These are phyloP conservation scores for Lethocerus indicus DNA, from an alignment of 1,140 invertebrate species.

Conservation along the genomic window DNA sequence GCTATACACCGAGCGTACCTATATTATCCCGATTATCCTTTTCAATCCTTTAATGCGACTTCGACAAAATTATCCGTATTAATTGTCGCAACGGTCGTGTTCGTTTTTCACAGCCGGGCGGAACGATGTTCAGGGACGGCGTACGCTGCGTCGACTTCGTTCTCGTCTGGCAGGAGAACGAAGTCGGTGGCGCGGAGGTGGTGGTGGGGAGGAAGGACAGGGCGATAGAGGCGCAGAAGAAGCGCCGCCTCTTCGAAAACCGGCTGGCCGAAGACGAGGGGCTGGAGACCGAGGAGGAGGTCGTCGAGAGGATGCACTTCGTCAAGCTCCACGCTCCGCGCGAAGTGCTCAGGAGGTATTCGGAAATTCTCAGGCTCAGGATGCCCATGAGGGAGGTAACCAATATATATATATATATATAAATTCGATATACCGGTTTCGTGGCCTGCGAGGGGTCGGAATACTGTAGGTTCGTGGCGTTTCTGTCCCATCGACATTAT, in stretches of 20 bases:
- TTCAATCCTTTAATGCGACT: background rate
- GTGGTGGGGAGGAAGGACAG: slow-evolving; percentile 14
- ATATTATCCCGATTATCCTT: background rate
- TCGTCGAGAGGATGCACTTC: slow-evolving; percentile 27
- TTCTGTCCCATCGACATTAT: no score
- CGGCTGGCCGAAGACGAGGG: slow-evolving; percentile 3
- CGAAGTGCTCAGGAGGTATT: slow-evolving; percentile 70
- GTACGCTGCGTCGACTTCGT: slow-evolving; percentile 16
- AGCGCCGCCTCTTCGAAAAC: background rate
- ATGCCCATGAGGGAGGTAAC: slow-evolving; percentile 82
- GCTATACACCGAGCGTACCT: background rate
- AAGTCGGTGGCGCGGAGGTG: no score
- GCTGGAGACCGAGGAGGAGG: background rate
- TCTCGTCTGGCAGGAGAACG: slow-evolving; percentile 13
- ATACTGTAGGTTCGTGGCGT: no score
- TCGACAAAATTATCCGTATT: background rate
- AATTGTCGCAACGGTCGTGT: background rate
- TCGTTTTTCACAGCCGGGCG: slow-evolving; percentile 8
- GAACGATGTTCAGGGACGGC: slow-evolving; percentile 14
- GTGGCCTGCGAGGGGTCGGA: no score
- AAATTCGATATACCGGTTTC: no score
- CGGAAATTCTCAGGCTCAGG: slow-evolving; percentile 82
- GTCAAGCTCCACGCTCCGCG: slow-evolving; percentile 74
- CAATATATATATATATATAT: background rate
- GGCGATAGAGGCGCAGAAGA: slow-evolving; percentile 25